phyloP scores from a whole-genome alignment of 2,888 invertebrate species.

The Apodemia hepburni region DNA sequence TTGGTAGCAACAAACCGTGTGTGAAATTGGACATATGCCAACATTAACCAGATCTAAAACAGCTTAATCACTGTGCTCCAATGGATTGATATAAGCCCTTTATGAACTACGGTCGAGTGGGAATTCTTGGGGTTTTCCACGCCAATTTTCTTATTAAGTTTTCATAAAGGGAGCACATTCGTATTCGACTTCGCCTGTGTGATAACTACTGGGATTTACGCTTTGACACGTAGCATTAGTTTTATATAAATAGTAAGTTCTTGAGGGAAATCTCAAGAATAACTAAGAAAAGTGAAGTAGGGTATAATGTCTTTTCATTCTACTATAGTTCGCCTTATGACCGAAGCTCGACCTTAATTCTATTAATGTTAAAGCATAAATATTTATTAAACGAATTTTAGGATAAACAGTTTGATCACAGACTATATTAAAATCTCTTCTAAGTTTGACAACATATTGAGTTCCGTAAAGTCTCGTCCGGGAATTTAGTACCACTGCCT shows the following conservation, averaged over 20 bases:
- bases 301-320: no score
- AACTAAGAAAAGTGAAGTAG: not conserved
- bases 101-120: constrained; percentile 30
- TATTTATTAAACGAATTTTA: no score
- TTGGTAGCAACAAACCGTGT: constrained; percentile 43
- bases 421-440: no score
- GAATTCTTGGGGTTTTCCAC: constrained; percentile 31
- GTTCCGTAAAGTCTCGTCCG: no score
- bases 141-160: constrained; percentile 12
- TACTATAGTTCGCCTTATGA: no score
- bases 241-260: not conserved
- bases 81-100: constrained; percentile 34
- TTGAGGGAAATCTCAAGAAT: not conserved
- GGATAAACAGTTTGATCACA: no score
- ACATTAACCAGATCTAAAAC: constrained; percentile 19
- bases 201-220: constrained; percentile 24
- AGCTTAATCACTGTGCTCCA: constrained; percentile 21
- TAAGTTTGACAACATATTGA: no score
- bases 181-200: not conserved
- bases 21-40: constrained; percentile 48
- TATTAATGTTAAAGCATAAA: no score
- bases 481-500: no score
- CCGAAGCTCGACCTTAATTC: no score
- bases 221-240: constrained; percentile 18
- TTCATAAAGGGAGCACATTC: not conserved